Evolutionary conservation across 2,888 invertebrate genomes (phyloP), one percentile per base, ranked within the genome.

Genomic region (Andrena camellia): DNA sequence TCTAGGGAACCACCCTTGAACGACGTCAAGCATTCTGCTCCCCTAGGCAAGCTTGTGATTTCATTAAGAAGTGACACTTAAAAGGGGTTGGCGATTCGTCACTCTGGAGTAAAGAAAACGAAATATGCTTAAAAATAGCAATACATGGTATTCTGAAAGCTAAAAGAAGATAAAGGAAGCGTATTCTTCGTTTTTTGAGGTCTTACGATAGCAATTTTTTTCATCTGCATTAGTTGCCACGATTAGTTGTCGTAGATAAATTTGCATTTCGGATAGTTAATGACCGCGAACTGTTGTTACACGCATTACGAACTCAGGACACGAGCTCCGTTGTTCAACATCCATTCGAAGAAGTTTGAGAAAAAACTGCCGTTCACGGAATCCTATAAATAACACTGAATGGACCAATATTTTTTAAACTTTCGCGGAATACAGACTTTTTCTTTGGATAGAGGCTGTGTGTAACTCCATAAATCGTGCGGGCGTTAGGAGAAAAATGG

Each of bases 341-440:
- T 42, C 42, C 42, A 42, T 42, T 42, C 29, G 31, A 29, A 42
- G 42, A 33, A 62, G 10, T 35, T 33, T n/a, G 13, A n/a, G n/a
- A 63, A 35, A 63, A 20, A 35, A 63, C 4, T 35, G 42, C 42
- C 13, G 10, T 35, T 35, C 48, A 23, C 23, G 2, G 69, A 57
- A 69, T 69, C 57, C 54, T 69, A 57, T 57, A 69, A 69, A 63
- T 52, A 63, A 63, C 33, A 17, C 17, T 31, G 64, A 73, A 73
- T 57, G 57, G 29, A 23, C 17, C 64, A 42, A 33, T 29, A 42
- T 64, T 54, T 66, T 64, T 57, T 4, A 42, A 73, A 73, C 26
- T 66, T 64, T 73, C 29, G n/a, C 57, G 20, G 57, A 57, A 57
- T 26, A 17, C 17, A 64, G 54, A 68, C 54, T 64, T 64, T 20